Conservation (phyloP, 2,797 vertebrate genomes). For the Podarcis siculus region DNA sequence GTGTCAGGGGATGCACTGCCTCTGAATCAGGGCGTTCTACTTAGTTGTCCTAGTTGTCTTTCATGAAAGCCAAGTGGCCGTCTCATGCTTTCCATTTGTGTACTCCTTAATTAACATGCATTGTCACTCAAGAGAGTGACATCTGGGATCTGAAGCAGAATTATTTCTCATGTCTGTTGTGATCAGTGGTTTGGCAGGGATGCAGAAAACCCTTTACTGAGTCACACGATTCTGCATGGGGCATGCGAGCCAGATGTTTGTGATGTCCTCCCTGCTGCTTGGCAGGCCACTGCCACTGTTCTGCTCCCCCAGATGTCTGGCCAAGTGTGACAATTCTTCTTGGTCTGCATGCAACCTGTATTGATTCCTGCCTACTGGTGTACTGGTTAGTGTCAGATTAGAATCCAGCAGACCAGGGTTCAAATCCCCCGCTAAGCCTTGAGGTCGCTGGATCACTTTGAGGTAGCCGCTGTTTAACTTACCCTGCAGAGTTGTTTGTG, state of each 20-base stretch:
- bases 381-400: too few relatives aligned
- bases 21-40: neutral
- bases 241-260: neutral
- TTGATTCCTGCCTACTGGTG: neutral
- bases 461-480: too few relatives aligned
- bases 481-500: too few relatives aligned
- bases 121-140: constrained; percentile 4
- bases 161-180: neutral
- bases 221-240: too few relatives aligned
- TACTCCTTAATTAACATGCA: neutral
- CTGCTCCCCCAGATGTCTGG: neutral
- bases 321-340: neutral
- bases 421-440: too few relatives aligned
- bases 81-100: neutral
- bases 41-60: constrained; percentile 2
- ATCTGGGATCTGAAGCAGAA: neutral
- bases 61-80: neutral
- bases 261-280: neutral
- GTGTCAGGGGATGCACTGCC: neutral
- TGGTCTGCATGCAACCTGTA: neutral
- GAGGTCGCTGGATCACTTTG: too few relatives aligned
- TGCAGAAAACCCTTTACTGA: neutral
- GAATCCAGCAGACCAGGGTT: too few relatives aligned
- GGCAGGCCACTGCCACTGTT: neutral
- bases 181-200: neutral